Percentiles rank a stretch among this genome's conserved stretches.
Conservation (phyloP, 2,888 invertebrate species). For the Troilus luridus region DNA sequence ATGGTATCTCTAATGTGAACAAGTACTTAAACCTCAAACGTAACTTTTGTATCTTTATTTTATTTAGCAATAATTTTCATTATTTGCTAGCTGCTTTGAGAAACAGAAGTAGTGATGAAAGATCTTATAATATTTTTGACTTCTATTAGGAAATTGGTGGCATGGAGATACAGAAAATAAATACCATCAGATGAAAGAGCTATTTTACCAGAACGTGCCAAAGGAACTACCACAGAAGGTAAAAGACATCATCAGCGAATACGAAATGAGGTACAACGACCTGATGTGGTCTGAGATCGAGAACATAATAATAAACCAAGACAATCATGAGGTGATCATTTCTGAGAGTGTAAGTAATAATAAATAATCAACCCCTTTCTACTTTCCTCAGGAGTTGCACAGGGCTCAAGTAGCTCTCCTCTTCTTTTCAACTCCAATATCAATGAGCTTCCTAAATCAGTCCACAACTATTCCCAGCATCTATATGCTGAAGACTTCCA, state of each 20-base stretch:
- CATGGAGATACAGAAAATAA: not conserved
- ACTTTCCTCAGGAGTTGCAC: too few species aligned
- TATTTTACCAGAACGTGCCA: not conserved
- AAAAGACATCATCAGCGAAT: constrained; percentile 30
- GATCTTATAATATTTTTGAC: not conserved
- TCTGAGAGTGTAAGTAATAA: not conserved
- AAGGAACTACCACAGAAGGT: not conserved
- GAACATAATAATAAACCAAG: not conserved
- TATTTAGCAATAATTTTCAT: too few species aligned
- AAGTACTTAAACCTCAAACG: too few species aligned
- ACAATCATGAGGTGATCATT: not conserved
- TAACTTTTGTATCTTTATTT: too few species aligned
- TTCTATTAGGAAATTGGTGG: constrained; percentile 49
- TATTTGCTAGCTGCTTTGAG: too few species aligned
- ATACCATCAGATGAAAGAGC: constrained; percentile 26
- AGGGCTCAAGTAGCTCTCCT: too few species aligned
- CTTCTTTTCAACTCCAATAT: too few species aligned
- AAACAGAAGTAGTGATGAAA: not conserved
- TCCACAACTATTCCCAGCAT: too few species aligned
- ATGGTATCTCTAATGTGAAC: not conserved
- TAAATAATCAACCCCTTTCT: too few species aligned
- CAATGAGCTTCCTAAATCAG: too few species aligned
- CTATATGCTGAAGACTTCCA: too few species aligned
- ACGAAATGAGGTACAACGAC: constrained; percentile 51
- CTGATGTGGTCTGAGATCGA: constrained; percentile 45